Percentiles rank a stretch among this genome's conserved stretches.
Conservation (phyloP, 2,113 vertebrate genomes). For the Corythornis vintsioides region DNA sequence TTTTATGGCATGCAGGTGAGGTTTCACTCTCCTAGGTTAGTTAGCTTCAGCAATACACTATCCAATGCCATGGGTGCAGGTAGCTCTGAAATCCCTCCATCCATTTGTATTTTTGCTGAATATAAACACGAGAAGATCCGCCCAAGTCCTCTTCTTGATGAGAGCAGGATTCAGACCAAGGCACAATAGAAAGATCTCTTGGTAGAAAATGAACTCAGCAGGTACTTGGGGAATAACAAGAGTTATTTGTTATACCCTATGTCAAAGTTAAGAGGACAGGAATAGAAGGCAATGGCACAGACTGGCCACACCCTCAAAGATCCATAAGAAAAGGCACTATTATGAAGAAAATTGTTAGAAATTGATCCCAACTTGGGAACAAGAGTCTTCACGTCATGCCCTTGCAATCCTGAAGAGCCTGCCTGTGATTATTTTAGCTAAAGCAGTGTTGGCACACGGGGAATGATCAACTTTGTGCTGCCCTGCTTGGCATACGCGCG, state of each 20-base stretch:
- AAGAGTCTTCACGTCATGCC: accelerated
- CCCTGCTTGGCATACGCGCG: accelerated
- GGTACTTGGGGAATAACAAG: not conserved
- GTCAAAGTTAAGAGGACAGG: not conserved
- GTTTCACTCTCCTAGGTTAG: not conserved
- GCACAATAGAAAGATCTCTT: not conserved
- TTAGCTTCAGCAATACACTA: not conserved
- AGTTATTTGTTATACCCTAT: not conserved
- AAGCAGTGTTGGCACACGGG: not conserved
- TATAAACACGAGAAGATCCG: not conserved
- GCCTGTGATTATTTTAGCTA: not conserved
- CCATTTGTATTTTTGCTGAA: not conserved
- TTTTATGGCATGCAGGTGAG: not conserved
- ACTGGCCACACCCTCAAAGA: not conserved
- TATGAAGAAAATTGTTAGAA: not conserved
- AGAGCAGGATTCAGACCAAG: not conserved
- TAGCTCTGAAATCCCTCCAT: not conserved
- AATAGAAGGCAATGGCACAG: not conserved
- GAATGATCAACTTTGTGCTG: not conserved
- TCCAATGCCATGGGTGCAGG: not conserved
- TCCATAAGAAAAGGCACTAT: not conserved
- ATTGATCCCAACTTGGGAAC: not conserved
- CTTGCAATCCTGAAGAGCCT: not conserved
- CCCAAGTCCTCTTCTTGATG: not conserved
- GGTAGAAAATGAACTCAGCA: not conserved